Evolutionary conservation across 2,888 invertebrate species (phyloP).

Genomic region (Sinohyriopsis cumingii): DNA sequence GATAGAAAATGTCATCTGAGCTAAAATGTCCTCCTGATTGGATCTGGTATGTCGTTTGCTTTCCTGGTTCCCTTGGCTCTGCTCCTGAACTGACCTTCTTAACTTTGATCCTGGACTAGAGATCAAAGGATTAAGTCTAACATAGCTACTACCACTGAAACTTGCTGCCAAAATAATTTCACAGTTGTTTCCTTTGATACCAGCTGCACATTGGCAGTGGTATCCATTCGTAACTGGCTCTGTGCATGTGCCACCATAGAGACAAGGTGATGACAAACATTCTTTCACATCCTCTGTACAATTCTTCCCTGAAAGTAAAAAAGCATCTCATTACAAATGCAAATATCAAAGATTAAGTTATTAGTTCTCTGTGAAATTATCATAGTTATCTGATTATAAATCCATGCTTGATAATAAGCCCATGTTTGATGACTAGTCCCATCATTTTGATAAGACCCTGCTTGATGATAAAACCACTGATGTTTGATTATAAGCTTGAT

Average conservation of each 20-base stretch:
- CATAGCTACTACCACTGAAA: conserved; percentile 51
- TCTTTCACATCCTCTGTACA: conserved; percentile 47
- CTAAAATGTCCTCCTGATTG: neutral
- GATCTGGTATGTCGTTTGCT: conserved; percentile 4
- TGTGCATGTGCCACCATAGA: conserved; percentile 92
- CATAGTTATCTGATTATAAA: too few relatives aligned
- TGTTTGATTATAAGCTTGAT: too few relatives aligned
- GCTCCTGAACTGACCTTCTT: too few relatives aligned
- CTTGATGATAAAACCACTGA: too few relatives aligned
- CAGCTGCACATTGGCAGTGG: conserved; percentile 56
- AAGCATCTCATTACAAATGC: too few relatives aligned
- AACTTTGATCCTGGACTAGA: conserved; percentile 1
- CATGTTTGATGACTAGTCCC: too few relatives aligned
- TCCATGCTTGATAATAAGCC: too few relatives aligned
- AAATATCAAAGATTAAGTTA: too few relatives aligned
- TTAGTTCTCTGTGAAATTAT: too few relatives aligned
- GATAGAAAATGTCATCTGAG: conserved; percentile 29
- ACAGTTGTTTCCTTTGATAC: conserved; percentile 55
- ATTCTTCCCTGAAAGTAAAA: conserved; percentile 32
- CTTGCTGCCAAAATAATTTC: conserved; percentile 53
- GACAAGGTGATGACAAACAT: conserved; percentile 81
- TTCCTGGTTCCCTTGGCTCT: too few relatives aligned
- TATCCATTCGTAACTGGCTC: conserved; percentile 83
- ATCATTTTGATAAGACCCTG: too few relatives aligned
- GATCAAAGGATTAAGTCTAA: conserved; percentile 34